Conservation (phyloP, 2,113 vertebrate species). For the Thalassoma bifasciatum region DNA sequence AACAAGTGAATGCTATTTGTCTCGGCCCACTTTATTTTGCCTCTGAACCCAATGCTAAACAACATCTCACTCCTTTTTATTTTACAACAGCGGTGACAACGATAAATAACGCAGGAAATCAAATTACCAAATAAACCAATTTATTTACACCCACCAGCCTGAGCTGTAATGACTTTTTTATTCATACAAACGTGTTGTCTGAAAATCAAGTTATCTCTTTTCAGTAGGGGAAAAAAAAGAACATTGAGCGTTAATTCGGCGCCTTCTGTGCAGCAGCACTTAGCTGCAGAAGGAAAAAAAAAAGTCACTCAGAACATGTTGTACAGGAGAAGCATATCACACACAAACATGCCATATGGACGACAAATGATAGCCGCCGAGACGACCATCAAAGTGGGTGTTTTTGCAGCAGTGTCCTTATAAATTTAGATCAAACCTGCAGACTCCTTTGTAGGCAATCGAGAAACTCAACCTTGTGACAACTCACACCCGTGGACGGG, state of each 20-base stretch:
- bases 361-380: slow-evolving; percentile 60
- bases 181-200: slow-evolving; percentile 45
- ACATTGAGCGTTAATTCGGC: slow-evolving; percentile 31
- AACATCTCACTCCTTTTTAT: slow-evolving; percentile 25
- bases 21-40: slow-evolving; percentile 53
- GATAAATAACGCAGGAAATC: slow-evolving; percentile 67
- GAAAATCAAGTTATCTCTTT: slow-evolving; percentile 49
- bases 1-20: slow-evolving; percentile 53
- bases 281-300: background rate
- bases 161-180: slow-evolving; percentile 47
- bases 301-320: slow-evolving; percentile 15
- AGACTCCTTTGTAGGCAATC: slow-evolving; percentile 56
- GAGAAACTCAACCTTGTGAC: slow-evolving; percentile 59
- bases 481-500: slow-evolving; percentile 54
- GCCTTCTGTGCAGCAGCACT: slow-evolving; percentile 4
- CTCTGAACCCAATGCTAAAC: slow-evolving; percentile 39
- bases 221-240: background rate
- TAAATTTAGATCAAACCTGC: slow-evolving; percentile 70
- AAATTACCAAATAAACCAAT: slow-evolving; percentile 66
- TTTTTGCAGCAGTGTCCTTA: slow-evolving; percentile 63
- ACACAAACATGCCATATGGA: slow-evolving; percentile 64
- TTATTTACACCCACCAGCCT: slow-evolving; percentile 68
- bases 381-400: slow-evolving; percentile 67
- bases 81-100: slow-evolving; percentile 43
- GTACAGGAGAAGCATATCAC: slow-evolving; percentile 58